Evolutionary conservation across 2,888 invertebrate species (phyloP), one percentile per base, ranked within the genome.

Genomic region (Slavum lentiscoides): DNA sequence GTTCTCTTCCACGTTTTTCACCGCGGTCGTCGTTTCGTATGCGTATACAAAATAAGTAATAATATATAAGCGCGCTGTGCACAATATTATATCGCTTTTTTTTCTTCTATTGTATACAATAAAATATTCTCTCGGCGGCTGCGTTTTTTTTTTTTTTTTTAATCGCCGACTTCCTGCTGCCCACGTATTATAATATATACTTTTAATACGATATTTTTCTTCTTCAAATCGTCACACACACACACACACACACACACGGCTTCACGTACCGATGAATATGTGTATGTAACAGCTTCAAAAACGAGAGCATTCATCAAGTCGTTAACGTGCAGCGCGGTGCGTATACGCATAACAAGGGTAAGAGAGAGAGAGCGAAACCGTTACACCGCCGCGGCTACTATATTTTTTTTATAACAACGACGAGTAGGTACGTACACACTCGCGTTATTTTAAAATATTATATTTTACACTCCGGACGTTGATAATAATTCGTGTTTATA

Each of bases 191-290:
- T n/a, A 61, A 62, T 53, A 55, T 55, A 70, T 72, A 72, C 39
- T 17, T 49, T 2, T 69, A 30, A 55, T 53, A 62, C 62, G 30
- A 30, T 73, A 39, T 61, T 61, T 68, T 59, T 68, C 53, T 59
- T 76, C 68, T 77, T 70, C 49, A 77, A 77, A 70, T 77, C 77
- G 70, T 77, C 77, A 77, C 70, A 77, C 70, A 30, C 4, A 2
- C 30, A 30, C 30, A 30, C 30, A n/a, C n/a, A n/a, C n/a, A n/a
- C n/a, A n/a, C n/a, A n/a, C n/a, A n/a, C 62, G 77, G 37, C 77
- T 77, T 77, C 61, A 77, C 77, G 77, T 70, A 77, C 62, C 70
- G 39, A 77, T 77, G 77, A 70, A 62, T 77, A 77, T 69, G 62
- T 69, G 61, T 69, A 61, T 69, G 8, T 64, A 76, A 76, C 76